Percentiles rank a stretch among this genome's conserved stretches.
Conservation (phyloP, 1,140 invertebrate genomes). For the Drosophila pectinifera region DNA sequence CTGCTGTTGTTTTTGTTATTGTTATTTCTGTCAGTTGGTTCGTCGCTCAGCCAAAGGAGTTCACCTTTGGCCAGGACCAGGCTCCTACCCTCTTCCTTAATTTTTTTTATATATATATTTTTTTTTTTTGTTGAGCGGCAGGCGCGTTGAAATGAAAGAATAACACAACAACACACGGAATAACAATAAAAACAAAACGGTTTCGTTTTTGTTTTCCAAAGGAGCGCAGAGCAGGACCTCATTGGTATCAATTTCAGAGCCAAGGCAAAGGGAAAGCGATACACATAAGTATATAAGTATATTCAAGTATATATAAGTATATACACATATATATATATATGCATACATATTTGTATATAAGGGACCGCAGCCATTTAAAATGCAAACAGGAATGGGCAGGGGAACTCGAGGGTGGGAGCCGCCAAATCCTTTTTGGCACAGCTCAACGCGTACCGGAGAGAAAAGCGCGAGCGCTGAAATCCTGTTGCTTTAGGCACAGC, state of each 20-base stretch:
- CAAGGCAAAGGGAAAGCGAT: neutral
- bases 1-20: constrained; percentile 33
- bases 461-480: constrained; percentile 48
- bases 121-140: constrained; percentile 20
- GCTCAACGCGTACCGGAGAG: constrained; percentile 64
- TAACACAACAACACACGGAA: constrained; percentile 64
- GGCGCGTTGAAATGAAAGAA: constrained; percentile 77
- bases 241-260: constrained; percentile 49
- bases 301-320: constrained; percentile 1
- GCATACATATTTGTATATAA: constrained; percentile 17
- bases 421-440: constrained; percentile 73
- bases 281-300: neutral
- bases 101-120: constrained; percentile 2
- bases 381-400: constrained; percentile 12
- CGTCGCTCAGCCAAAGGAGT: constrained; percentile 52
- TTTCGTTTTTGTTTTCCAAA: constrained; percentile 17
- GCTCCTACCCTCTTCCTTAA: neutral
- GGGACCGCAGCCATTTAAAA: constrained; percentile 31
- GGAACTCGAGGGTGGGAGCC: constrained; percentile 1
- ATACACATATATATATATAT: constrained; percentile 4
- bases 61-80: constrained; percentile 38
- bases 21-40: constrained; percentile 48
- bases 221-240: constrained; percentile 14
- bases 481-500: constrained; percentile 71
- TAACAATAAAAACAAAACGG: constrained; percentile 51